A percentile compares a stretch with the other conserved stretches of the same genome.
Evolutionary conservation across 2,113 vertebrate species (phyloP).

Genomic region (Himantopus leucocephalus): DNA sequence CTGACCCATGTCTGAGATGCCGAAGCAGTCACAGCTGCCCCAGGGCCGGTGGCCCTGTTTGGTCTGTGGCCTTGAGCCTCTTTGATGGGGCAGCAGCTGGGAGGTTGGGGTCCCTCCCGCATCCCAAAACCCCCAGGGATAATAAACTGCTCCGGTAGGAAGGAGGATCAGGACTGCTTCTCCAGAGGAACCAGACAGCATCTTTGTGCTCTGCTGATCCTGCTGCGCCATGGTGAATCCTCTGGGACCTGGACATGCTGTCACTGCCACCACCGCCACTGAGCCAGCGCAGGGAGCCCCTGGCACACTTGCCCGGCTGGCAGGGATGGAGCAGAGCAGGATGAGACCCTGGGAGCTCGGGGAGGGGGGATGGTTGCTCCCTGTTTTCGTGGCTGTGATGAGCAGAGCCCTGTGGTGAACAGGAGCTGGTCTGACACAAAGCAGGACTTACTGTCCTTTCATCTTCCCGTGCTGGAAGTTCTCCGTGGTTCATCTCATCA

Average conservation of each 20-base stretch:
- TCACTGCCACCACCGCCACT: fast-evolving
- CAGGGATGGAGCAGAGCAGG: neutral
- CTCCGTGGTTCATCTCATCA: neutral
- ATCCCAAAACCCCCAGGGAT: neutral
- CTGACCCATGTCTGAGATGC: neutral
- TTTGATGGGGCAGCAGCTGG: fast-evolving
- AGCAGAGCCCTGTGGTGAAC: neutral
- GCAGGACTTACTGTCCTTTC: neutral
- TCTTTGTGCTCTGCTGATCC: neutral
- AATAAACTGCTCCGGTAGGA: fast-evolving
- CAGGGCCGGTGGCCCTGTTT: fast-evolving
- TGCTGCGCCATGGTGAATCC: fast-evolving
- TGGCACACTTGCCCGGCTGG: fast-evolving
- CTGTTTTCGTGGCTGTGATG: neutral
- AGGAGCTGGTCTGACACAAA: neutral
- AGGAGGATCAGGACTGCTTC: neutral
- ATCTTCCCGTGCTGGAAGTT: neutral
- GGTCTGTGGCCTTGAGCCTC: neutral
- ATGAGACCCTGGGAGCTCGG: neutral
- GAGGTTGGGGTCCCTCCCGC: neutral
- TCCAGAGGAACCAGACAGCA: neutral
- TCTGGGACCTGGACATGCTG: neutral
- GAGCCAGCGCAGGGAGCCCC: neutral
- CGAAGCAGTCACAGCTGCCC: neutral
- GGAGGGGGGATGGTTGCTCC: neutral